Evolutionary conservation across 2,797 vertebrate species (phyloP).

Genomic region (Poeciliopsis presidionis): DNA sequence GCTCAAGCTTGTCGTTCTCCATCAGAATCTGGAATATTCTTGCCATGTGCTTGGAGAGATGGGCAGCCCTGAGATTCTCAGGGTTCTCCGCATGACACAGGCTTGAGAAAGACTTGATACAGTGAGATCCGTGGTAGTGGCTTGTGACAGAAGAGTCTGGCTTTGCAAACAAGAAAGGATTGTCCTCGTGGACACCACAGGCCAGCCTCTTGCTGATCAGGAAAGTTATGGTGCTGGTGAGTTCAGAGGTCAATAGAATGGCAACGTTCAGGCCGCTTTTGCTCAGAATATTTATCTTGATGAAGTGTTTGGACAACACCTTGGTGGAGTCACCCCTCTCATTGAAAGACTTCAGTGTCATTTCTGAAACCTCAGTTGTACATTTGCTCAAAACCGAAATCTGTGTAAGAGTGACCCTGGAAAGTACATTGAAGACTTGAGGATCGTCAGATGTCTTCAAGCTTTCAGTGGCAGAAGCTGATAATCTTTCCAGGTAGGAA

Average conservation of each 20-base stretch:
- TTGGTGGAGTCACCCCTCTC: slow-evolving; percentile 19
- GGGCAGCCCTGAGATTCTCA: slow-evolving; percentile 26
- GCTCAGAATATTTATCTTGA: slow-evolving; percentile 42
- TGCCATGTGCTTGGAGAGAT: slow-evolving; percentile 54
- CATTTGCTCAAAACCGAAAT: slow-evolving; percentile 55
- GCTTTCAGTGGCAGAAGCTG: slow-evolving; percentile 24
- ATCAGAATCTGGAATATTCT: slow-evolving; percentile 69
- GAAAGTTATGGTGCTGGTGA: slow-evolving; percentile 35
- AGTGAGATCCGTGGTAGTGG: slow-evolving; percentile 14
- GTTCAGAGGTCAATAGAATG: slow-evolving; percentile 57
- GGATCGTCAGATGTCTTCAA: slow-evolving; percentile 24
- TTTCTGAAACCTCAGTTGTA: slow-evolving; percentile 46
- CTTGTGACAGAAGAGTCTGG: slow-evolving; percentile 30
- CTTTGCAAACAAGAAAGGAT: slow-evolving; percentile 65
- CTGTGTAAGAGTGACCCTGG: slow-evolving; percentile 59
- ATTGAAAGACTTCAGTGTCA: slow-evolving; percentile 61
- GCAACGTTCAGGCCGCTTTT: slow-evolving; percentile 16
- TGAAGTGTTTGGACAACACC: slow-evolving; percentile 61
- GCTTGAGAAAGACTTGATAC: slow-evolving; percentile 37
- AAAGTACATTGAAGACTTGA: slow-evolving; percentile 43
- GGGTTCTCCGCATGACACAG: slow-evolving; percentile 50
- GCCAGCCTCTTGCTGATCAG: slow-evolving; percentile 48
- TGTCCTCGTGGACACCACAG: slow-evolving; percentile 45
- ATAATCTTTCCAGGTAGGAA: slow-evolving; percentile 43
- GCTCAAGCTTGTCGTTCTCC: slow-evolving; percentile 56